phyloP scores from a whole-genome alignment of 2,888 invertebrate species.

The Acronicta aceris region DNA sequence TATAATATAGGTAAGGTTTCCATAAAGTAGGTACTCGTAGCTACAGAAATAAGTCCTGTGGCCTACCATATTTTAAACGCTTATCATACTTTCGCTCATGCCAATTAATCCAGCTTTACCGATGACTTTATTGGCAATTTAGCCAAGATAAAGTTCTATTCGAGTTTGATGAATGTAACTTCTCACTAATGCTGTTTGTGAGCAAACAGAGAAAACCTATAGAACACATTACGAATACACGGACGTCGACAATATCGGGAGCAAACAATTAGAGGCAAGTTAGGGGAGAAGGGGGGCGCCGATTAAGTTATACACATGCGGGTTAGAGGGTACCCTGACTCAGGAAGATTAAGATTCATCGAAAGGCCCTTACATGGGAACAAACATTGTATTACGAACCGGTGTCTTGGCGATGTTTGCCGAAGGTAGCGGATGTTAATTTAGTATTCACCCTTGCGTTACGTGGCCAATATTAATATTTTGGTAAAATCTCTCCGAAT shows the following conservation, averaged over 20 bases:
- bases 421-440: slow-evolving; percentile 88
- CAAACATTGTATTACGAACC: slow-evolving; percentile 87
- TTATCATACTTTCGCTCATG: not conserved
- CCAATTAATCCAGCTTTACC: not conserved
- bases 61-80: too few relatives aligned
- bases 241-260: slow-evolving; percentile 86
- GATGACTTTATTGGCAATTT: not conserved
- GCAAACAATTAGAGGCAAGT: slow-evolving; percentile 88
- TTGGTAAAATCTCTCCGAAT: slow-evolving; percentile 63
- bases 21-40: too few relatives aligned
- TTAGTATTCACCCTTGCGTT: slow-evolving; percentile 85
- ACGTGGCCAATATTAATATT: slow-evolving; percentile 85
- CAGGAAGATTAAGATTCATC: slow-evolving; percentile 88
- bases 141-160: slow-evolving; percentile 14
- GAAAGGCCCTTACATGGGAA: slow-evolving; percentile 85
- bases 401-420: slow-evolving; percentile 86
- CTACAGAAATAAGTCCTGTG: too few relatives aligned
- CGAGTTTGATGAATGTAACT: slow-evolving; percentile 31
- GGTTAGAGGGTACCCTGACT: slow-evolving; percentile 86
- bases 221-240: slow-evolving; percentile 73
- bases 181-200: slow-evolving; percentile 58
- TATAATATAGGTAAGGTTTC: too few relatives aligned
- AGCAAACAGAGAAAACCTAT: slow-evolving; percentile 58
- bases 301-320: slow-evolving; percentile 89
- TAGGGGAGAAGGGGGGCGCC: slow-evolving; percentile 78